These are phyloP conservation scores for Orthosia gothica DNA, from an alignment of 2,888 invertebrate species.

Conservation along the genomic window DNA sequence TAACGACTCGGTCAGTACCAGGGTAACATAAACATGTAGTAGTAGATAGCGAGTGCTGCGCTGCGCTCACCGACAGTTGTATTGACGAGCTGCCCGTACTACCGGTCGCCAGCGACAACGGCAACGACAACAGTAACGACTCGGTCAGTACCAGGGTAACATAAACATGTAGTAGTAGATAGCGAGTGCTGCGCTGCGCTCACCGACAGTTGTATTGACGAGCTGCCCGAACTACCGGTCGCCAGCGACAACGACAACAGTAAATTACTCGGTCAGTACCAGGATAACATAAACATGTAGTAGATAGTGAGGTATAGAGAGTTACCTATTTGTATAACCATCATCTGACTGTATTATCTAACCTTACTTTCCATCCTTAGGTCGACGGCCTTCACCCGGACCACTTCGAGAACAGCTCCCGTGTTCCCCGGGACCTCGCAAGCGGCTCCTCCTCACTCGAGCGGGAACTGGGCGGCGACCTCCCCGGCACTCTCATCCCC, in stretches of 20 bases:
- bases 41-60: neutral
- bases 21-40: neutral
- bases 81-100: no score
- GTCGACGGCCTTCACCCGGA: conserved; percentile 85
- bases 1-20: conserved; percentile 65
- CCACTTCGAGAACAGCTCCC: conserved; percentile 79
- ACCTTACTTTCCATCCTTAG: conserved; percentile 63
- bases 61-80: no score
- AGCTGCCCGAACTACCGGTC: conserved; percentile 71
- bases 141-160: conserved; percentile 57
- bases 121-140: conserved; percentile 55
- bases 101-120: conserved; percentile 4
- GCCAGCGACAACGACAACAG: conserved; percentile 31
- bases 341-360: neutral
- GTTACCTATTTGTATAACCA: no score
- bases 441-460: conserved; percentile 86
- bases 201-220: conserved; percentile 87
- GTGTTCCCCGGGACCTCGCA: conserved; percentile 76
- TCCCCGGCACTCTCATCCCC: conserved; percentile 53
- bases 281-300: no score
- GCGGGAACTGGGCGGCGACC: conserved; percentile 78
- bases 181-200: conserved; percentile 75
- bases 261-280: neutral
- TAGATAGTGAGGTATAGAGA: no score
- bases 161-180: neutral